Evolutionary conservation across 2,113 vertebrate species (phyloP), one percentile per base, ranked within the genome.

Genomic region (Thryonomys swinderianus): DNA sequence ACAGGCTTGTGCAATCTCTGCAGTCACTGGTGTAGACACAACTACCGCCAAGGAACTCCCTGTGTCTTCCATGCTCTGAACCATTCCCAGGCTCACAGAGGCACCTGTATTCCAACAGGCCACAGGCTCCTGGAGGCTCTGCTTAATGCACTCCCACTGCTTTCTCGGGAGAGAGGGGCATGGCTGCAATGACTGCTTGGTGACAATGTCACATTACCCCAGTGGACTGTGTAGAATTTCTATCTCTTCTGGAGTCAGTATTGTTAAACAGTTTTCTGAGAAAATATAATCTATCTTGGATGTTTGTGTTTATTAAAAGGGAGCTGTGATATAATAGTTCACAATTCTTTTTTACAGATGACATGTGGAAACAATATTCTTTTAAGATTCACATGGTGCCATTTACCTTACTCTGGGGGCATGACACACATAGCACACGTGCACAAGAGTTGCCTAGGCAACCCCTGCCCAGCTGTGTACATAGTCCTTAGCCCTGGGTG

Each of bases 101-200:
- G 48, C 8, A 20, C 48, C 73, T 48, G 42, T 14, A 25, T 21
- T 10, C 59, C 45, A 59, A 83, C 27, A 81, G 34, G 32, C 62
- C 5, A 40, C 17, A 6, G 2, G 48, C 45, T 10, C 57, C 9
- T 27, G 7, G 13, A 32, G 45, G 18, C 53, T 86, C 32, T 1
- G 4, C 0, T 27, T 0, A 21, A 18, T 6, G 30, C 3, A 1
- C 17, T 42, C 61, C 12, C 0, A 1, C 37, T 71, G 23, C 74
- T 42, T 48, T 40, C 5, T 16, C 4, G 16, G 27, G 3, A 18
- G 45, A 17, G 23, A 23, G 14, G 17, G 5, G 55, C 17, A 25
- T 4, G 2, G 55, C 48, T 7, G 61, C 42, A 23, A 16, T 42
- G 61, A 21, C 20, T 66, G 7, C 7, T 73, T 53, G 9, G 34